Evolutionary conservation across 2,888 invertebrate species (phyloP).

Genomic region (Priocnemis perturbator): DNA sequence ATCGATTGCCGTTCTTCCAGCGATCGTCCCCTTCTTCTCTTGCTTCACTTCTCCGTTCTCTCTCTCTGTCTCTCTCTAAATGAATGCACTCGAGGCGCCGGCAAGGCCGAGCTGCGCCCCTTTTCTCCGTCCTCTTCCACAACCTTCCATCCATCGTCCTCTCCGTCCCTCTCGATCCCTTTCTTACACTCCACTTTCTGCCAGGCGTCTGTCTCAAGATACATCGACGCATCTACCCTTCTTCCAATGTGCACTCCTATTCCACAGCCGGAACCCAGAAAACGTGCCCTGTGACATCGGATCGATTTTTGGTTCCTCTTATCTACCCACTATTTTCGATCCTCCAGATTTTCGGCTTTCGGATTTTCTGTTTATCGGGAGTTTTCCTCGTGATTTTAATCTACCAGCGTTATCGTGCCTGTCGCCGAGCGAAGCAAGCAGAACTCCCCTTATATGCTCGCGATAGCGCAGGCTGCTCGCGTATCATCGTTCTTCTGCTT

Average conservation of each 20-base stretch:
- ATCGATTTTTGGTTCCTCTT: slow-evolving; percentile 2
- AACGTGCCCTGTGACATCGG: too few relatives aligned
- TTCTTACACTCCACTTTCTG: not conserved
- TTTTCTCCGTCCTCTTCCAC: not conserved
- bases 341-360: not conserved
- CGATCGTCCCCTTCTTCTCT: too few relatives aligned
- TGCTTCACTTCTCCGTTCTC: too few relatives aligned
- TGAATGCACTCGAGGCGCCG: slow-evolving; percentile 6
- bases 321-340: not conserved
- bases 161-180: not conserved
- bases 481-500: slow-evolving; percentile 14
- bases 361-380: too few relatives aligned
- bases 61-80: not conserved
- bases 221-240: too few relatives aligned
- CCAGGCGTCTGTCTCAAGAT: too few relatives aligned
- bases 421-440: slow-evolving; percentile 1
- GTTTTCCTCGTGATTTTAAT: not conserved
- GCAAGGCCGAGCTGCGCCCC: slow-evolving; percentile 8
- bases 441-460: slow-evolving; percentile 23
- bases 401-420: not conserved
- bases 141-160: not conserved
- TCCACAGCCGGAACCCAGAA: too few relatives aligned
- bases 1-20: slow-evolving; percentile 2
- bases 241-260: too few relatives aligned
- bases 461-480: slow-evolving; percentile 18